A percentile compares a stretch with the other conserved stretches of the same genome.
These are phyloP conservation scores for Orthonevra nobilis DNA, from an alignment of 2,888 invertebrate genomes.

Conservation along the genomic window DNA sequence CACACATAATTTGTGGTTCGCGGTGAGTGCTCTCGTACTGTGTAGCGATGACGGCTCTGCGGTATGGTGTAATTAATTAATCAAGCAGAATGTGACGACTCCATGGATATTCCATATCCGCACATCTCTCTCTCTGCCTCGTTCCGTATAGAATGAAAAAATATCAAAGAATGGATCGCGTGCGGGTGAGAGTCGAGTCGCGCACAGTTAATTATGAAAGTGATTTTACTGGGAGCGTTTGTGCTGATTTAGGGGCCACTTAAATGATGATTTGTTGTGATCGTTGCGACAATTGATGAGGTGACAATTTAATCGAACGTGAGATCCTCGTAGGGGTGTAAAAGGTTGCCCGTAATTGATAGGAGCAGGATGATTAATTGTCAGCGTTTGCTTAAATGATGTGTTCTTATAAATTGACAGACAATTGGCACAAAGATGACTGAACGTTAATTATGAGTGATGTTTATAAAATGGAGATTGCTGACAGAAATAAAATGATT, in stretches of 20 bases:
- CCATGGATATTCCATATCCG: conserved; percentile 28
- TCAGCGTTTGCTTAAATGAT: no score
- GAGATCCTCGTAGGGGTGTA: conserved; percentile 42
- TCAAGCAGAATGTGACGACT: conserved; percentile 59
- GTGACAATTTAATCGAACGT: conserved; percentile 67
- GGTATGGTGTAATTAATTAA: conserved; percentile 69
- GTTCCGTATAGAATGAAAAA: conserved; percentile 22
- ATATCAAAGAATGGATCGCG: conserved; percentile 52
- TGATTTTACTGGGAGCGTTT: conserved; percentile 32
- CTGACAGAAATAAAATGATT: no score
- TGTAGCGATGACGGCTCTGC: conserved; percentile 45
- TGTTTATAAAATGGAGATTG: no score
- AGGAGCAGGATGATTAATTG: no score
- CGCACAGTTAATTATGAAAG: conserved; percentile 57
- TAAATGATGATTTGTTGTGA: conserved; percentile 57
- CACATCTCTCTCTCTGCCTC: background rate
- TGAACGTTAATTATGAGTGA: no score
- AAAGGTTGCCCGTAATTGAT: conserved; percentile 65
- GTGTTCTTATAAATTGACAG: conserved; percentile 34
- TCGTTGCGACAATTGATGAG: conserved; percentile 64
- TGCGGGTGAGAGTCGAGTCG: conserved; percentile 18
- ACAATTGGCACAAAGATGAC: conserved; percentile 50
- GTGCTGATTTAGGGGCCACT: background rate
- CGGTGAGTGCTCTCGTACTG: conserved; percentile 22
- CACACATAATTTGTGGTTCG: conserved; percentile 54